phyloP scores from a whole-genome alignment of 2,113 vertebrate genomes.

The Scophthalmus maximus region DNA sequence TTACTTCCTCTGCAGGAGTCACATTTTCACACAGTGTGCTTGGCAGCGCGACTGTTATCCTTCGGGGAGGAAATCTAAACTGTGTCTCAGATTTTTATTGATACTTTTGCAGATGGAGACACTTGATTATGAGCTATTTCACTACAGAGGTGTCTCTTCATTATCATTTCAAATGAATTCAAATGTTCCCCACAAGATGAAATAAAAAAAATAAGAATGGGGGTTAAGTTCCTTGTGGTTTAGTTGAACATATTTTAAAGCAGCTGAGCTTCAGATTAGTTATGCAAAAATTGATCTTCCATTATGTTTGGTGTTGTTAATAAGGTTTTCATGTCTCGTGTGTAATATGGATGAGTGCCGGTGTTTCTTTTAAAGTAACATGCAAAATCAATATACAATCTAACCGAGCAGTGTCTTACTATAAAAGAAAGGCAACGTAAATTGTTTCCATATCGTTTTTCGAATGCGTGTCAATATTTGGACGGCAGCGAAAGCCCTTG shows the following conservation, averaged over 20 bases:
- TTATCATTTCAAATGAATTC: slow-evolving; percentile 58
- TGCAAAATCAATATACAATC: slow-evolving; percentile 49
- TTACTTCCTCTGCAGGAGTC: slow-evolving; percentile 48
- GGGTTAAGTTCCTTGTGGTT: slow-evolving; percentile 31
- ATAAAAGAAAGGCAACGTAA: slow-evolving; percentile 10
- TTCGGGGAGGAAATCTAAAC: slow-evolving; percentile 47
- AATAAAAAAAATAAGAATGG: slow-evolving; percentile 3
- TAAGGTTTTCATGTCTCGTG: slow-evolving; percentile 30
- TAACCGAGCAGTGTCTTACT: slow-evolving; percentile 31
- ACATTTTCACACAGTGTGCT: slow-evolving; percentile 63
- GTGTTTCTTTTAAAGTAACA: slow-evolving; percentile 16
- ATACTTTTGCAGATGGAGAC: slow-evolving; percentile 62
- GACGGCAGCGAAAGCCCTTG: slow-evolving; percentile 42
- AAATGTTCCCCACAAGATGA: slow-evolving; percentile 22
- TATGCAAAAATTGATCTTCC: slow-evolving; percentile 47
- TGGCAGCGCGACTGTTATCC: slow-evolving; percentile 37
- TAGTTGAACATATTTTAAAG: slow-evolving; percentile 8
- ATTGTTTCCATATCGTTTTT: slow-evolving; percentile 18
- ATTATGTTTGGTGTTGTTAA: slow-evolving; percentile 38
- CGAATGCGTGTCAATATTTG: slow-evolving; percentile 36
- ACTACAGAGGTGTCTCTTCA: slow-evolving; percentile 48
- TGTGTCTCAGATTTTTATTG: slow-evolving; percentile 54
- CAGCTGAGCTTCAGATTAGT: slow-evolving; percentile 22
- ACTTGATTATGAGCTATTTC: slow-evolving; percentile 58
- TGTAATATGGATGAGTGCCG: slow-evolving; percentile 12